phyloP scores from a whole-genome alignment of 2,113 vertebrate genomes.

The Oncorhynchus mykiss region DNA sequence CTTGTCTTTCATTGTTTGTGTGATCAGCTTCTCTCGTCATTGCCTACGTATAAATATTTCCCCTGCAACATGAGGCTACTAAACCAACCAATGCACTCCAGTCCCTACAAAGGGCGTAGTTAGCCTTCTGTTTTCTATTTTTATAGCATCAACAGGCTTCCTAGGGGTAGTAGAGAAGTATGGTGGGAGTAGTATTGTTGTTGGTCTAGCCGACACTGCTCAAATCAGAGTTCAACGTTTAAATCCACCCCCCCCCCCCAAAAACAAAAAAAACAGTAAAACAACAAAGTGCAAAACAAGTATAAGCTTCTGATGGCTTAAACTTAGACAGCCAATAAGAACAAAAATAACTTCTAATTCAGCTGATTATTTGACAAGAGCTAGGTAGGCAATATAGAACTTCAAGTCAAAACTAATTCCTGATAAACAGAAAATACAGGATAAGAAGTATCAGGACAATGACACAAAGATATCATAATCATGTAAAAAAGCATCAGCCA shows the following conservation, averaged over 20 bases:
- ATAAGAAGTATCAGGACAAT: slow-evolving; percentile 51
- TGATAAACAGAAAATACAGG: slow-evolving; percentile 31
- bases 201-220: background rate
- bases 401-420: slow-evolving; percentile 34
- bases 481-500: slow-evolving; percentile 51
- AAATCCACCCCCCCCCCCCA: slow-evolving; percentile 40
- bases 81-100: slow-evolving; percentile 32
- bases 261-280: slow-evolving; percentile 16
- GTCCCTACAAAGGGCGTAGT: background rate
- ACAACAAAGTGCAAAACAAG: slow-evolving; percentile 32
- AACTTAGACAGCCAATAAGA: slow-evolving; percentile 48
- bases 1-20: slow-evolving; percentile 43
- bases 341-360: slow-evolving; percentile 36
- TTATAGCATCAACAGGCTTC: slow-evolving; percentile 27
- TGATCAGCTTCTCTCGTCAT: slow-evolving; percentile 36
- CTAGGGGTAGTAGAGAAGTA: slow-evolving; percentile 23
- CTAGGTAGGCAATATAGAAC: slow-evolving; percentile 38
- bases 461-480: slow-evolving; percentile 53
- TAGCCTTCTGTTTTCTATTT: background rate
- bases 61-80: slow-evolving; percentile 41
- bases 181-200: background rate
- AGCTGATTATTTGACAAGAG: slow-evolving; percentile 43
- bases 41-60: slow-evolving; percentile 32
- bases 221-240: slow-evolving; percentile 18
- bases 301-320: slow-evolving; percentile 50